Evolutionary conservation across 1,140 invertebrate species (phyloP).

Genomic region (Druon quercuslanigerum): DNA sequence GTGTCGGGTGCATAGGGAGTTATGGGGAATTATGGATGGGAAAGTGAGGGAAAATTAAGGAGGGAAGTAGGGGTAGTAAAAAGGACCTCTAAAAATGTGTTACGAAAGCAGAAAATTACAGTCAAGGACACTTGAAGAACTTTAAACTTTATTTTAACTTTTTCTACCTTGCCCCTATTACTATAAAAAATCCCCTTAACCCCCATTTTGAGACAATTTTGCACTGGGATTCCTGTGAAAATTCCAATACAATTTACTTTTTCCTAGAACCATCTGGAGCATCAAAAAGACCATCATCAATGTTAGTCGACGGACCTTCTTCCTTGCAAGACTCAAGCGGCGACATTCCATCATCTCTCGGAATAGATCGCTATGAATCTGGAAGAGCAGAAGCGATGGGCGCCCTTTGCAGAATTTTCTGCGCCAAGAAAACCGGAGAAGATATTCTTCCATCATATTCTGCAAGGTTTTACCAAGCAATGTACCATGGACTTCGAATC

Average conservation of each 20-base stretch:
- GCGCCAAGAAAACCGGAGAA: conserved; percentile 96
- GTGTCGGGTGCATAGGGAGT: too few relatives aligned
- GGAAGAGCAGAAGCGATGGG: conserved; percentile 97
- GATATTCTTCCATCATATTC: conserved; percentile 96
- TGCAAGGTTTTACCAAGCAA: conserved; percentile 93
- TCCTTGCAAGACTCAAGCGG: conserved; percentile 73
- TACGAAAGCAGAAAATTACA: too few relatives aligned
- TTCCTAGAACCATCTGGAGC: conserved; percentile 75
- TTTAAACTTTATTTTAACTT: too few relatives aligned
- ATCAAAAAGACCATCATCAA: conserved; percentile 72
- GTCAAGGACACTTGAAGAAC: too few relatives aligned
- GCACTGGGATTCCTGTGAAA: neutral
- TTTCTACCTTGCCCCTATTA: too few relatives aligned
- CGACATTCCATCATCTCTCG: conserved; percentile 74
- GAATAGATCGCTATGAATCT: conserved; percentile 84
- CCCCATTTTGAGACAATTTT: too few relatives aligned
- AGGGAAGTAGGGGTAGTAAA: too few relatives aligned
- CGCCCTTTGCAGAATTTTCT: conserved; percentile 95
- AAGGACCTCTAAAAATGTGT: too few relatives aligned
- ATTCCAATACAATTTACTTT: neutral
- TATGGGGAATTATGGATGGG: too few relatives aligned
- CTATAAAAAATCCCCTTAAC: too few relatives aligned
- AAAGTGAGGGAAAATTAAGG: too few relatives aligned
- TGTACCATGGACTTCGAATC: conserved; percentile 90
- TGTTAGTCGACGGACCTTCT: conserved; percentile 74